Evolutionary conservation across 2,797 vertebrate genomes (phyloP), one percentile per base, ranked within the genome.

Genomic region (Sternotherus odoratus): DNA sequence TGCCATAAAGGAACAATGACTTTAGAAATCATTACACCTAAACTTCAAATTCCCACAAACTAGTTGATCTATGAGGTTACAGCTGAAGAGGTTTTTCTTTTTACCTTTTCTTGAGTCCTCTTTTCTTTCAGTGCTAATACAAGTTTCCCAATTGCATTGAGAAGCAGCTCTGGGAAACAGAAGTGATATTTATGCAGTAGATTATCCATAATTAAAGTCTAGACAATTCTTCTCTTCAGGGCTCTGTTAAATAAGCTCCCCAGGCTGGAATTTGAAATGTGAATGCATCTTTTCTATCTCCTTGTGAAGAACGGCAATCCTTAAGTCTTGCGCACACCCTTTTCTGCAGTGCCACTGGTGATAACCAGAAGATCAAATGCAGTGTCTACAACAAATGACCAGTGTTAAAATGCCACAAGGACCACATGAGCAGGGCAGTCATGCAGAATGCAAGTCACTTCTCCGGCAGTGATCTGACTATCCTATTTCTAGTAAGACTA

Each of bases 31-130:
- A 87, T 33, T 1, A 21, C 81, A 83, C 60, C 78, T 86, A 33
- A 88, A 78, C 46, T 88, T 85, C 56, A 56, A 48, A n/a, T 86
- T 54, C 77, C 91, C 63, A 56, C 86, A 80, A 56, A 49, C 77
- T 0, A 89, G 82, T 49, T 85, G 56, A n/a, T 69, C 85, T 75
- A 51, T 43, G 74, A 43, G 28, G 7, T 80, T 91, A 66, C 36
- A 92, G 2, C 0, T 75, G 17, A 81, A 79, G 15, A 28, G 4
- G 1, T 86, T 92, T 43, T 16, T 92, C 83, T 30, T 77, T 17
- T 94, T 98, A 98, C 98, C 97, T 98, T 97, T 74, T 96, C 95
- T 96, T 95, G 96, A 1, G 87, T 93, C 93, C 79, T 96, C 72
- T 92, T 97, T 79, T 79, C 91, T 96, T 96, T 96, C 92, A 85